Evolutionary conservation across 2,797 vertebrate genomes (phyloP), one percentile per base, ranked within the genome.

Genomic region (Gastrophryne carolinensis): DNA sequence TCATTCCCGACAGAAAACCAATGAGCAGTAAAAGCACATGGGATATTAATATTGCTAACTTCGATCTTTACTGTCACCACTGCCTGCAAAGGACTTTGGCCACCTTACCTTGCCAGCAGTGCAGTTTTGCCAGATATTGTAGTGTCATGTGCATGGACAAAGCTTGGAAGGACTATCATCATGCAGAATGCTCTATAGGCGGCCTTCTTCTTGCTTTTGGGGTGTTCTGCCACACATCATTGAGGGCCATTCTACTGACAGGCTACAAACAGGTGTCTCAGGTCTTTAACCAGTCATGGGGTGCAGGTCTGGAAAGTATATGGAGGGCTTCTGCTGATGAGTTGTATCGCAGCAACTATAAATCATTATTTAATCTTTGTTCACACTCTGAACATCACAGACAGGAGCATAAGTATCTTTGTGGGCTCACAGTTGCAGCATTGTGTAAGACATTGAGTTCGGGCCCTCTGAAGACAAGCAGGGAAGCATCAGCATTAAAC

Each of bases 71-170:
- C 65, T 99, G 98, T 80, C 98, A 99, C 84, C 81, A 50, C 77
- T 99, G 98, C 78, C 82, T 99, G 85, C 80, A 73, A 34, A 88
- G 87, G 34, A 87, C 89, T 0, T 29, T 89, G 47, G 83, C 87
- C 75, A 79, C 83, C 0, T 78, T 98, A 69, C 94, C 96, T 0
- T 99, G 97, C 63, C 72, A 29, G 0, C 83, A 87, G 0, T 99
- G 98, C 71, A 95, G 93, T 54, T 97, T 95, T 5, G 89, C 91
- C 41, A 87, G 85, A 24, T 99, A 98, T 80, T 99, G 98, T 79
- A 92, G 93, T 41, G 78, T 78, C 1, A 50, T 27, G 30, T 98
- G 98, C 64, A 84, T 83, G 80, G 83, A 79, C 0, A n/a, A 80
- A 32, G 96, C 98, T 0, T 98, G 96, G 96, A 81, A 87, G 19